phyloP scores from a whole-genome alignment of 2,888 invertebrate genomes.

The Keiferia lycopersicella region DNA sequence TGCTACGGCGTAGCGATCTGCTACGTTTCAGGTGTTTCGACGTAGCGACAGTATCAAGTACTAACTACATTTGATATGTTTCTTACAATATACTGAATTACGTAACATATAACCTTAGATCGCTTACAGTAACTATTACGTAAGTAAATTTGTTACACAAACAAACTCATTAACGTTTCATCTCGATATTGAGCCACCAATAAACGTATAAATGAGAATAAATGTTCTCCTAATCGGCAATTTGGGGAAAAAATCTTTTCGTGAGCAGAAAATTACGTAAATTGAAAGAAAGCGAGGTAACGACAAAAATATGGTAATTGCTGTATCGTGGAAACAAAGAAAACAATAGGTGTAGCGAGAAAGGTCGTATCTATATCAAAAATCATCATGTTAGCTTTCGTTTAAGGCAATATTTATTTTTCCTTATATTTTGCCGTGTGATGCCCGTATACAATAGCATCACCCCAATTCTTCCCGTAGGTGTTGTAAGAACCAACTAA shows the following conservation, averaged over 20 bases:
- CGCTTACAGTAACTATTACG: background rate
- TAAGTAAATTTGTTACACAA: background rate
- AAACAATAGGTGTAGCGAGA: background rate
- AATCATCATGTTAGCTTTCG: no score
- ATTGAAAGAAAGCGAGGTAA: constrained; percentile 7
- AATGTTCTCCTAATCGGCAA: constrained; percentile 3
- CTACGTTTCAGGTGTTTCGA: background rate
- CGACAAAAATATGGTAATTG: constrained; percentile 1
- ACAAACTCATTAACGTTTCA: background rate
- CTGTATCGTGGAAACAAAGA: background rate
- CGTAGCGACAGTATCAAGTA: background rate
- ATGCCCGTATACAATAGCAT: no score
- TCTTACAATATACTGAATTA: no score
- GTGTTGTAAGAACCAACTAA: no score
- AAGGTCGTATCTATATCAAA: background rate
- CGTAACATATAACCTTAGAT: no score
- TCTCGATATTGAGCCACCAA: constrained; percentile 2
- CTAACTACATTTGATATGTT: no score
- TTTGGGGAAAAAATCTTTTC: background rate
- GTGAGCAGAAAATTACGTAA: background rate
- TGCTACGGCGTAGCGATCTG: background rate
- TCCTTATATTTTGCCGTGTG: no score
- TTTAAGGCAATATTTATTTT: no score
- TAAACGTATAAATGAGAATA: background rate
- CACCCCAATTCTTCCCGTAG: no score